These are phyloP conservation scores for Eidolon dupreanum DNA, from an alignment of 2,797 vertebrate species.

Conservation along the genomic window DNA sequence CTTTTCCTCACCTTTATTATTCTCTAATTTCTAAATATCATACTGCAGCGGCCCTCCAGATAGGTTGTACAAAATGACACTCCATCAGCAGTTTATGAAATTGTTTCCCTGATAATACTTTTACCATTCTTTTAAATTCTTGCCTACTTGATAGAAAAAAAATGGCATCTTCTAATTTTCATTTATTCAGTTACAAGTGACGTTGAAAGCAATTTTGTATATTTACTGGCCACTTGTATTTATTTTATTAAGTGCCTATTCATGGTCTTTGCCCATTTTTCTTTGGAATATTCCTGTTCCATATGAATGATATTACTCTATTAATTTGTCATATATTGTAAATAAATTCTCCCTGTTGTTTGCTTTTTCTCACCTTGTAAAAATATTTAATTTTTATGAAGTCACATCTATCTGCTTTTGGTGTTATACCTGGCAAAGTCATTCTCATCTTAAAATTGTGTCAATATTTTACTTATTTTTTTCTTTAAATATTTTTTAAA, in stretches of 20 bases:
- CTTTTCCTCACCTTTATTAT: not conserved
- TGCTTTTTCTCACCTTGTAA: not conserved
- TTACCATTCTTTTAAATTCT: not conserved
- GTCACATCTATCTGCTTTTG: not conserved
- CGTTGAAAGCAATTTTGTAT: not conserved
- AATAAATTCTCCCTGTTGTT: not conserved
- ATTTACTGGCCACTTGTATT: not conserved
- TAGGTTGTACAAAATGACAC: not conserved
- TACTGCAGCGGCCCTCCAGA: not conserved
- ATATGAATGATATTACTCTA: not conserved
- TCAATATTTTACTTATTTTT: not conserved
- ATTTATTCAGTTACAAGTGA: not conserved
- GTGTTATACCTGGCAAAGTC: not conserved
- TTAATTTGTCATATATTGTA: not conserved
- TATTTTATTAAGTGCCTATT: not conserved
- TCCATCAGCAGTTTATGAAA: not conserved
- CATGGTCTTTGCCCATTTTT: not conserved
- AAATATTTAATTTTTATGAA: not conserved
- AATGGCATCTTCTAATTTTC: not conserved
- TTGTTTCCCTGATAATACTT: not conserved
- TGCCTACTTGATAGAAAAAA: not conserved
- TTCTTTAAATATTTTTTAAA: not conserved
- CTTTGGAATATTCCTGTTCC: not conserved
- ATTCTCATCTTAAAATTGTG: not conserved
- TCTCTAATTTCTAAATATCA: not conserved